Evolutionary conservation across 1,140 invertebrate genomes (phyloP).

Genomic region (Aphaenogaster floridana): DNA sequence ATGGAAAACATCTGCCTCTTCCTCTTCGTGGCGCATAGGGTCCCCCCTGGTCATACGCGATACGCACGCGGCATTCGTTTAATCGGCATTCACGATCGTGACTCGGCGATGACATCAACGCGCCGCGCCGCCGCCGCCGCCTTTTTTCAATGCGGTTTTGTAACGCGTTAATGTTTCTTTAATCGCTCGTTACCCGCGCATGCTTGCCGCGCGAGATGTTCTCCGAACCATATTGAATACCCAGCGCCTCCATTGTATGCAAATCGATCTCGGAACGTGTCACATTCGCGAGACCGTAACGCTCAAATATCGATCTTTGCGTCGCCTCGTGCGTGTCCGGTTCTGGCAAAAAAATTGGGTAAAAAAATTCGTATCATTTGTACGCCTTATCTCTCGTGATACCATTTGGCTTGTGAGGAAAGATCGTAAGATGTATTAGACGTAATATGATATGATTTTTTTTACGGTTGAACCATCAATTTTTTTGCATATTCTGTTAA

Average conservation of each 20-base stretch:
- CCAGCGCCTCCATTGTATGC: conserved; percentile 48
- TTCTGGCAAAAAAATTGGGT: neutral
- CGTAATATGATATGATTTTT: neutral
- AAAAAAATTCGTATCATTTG: neutral
- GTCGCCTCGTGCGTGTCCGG: conserved; percentile 3
- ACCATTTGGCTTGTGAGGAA: neutral
- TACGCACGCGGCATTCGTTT: conserved; percentile 50
- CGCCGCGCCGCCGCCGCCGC: conserved; percentile 2
- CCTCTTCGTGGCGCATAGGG: neutral
- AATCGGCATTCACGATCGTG: conserved; percentile 58
- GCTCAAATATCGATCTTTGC: conserved; percentile 56
- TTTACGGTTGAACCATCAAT: neutral
- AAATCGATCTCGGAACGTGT: conserved; percentile 50
- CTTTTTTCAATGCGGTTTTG: conserved; percentile 49
- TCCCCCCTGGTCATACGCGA: neutral
- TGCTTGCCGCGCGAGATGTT: conserved; percentile 54
- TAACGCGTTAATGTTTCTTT: conserved; percentile 64
- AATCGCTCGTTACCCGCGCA: conserved; percentile 55
- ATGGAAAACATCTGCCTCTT: conserved; percentile 56
- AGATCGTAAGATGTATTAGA: neutral
- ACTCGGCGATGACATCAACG: conserved; percentile 64
- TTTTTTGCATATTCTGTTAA: neutral
- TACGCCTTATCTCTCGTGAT: neutral
- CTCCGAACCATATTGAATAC: conserved; percentile 55
- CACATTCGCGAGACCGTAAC: conserved; percentile 39